These are phyloP conservation scores for Noctua janthe DNA, from an alignment of 2,888 invertebrate genomes.

Conservation along the genomic window DNA sequence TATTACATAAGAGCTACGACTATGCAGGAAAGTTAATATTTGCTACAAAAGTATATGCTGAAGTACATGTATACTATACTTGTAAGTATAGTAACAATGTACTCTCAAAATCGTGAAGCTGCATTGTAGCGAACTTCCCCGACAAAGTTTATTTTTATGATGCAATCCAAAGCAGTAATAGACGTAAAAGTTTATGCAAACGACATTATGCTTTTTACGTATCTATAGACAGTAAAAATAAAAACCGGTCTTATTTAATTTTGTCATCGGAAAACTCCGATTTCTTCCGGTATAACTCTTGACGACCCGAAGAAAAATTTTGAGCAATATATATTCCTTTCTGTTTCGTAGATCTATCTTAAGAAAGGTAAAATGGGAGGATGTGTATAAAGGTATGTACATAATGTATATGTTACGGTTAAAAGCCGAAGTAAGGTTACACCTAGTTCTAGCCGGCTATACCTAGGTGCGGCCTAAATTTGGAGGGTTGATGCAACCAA, in stretches of 20 bases:
- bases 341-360: neutral
- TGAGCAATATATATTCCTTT: conserved; percentile 12
- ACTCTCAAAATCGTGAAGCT: conserved; percentile 31
- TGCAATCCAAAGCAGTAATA: conserved; percentile 35
- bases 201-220: conserved; percentile 27
- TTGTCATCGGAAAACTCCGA: conserved; percentile 11
- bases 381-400: neutral
- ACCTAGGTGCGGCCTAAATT: too few relatives aligned
- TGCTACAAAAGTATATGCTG: neutral
- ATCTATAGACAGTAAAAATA: conserved; percentile 13
- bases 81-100: neutral
- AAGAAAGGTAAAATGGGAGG: neutral
- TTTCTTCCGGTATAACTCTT: conserved; percentile 20
- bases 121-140: conserved; percentile 33
- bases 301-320: conserved; percentile 11
- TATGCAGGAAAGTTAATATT: neutral
- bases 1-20: neutral
- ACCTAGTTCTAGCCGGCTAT: too few relatives aligned
- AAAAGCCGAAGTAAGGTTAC: too few relatives aligned
- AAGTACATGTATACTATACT: neutral
- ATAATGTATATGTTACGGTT: neutral
- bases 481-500: too few relatives aligned
- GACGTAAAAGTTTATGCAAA: conserved; percentile 38
- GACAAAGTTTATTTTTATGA: conserved; percentile 53
- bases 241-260: conserved; percentile 26